Base-by-base conservation (phyloP, 2,797 vertebrate species). In the Hipposideros larvatus region DNA sequence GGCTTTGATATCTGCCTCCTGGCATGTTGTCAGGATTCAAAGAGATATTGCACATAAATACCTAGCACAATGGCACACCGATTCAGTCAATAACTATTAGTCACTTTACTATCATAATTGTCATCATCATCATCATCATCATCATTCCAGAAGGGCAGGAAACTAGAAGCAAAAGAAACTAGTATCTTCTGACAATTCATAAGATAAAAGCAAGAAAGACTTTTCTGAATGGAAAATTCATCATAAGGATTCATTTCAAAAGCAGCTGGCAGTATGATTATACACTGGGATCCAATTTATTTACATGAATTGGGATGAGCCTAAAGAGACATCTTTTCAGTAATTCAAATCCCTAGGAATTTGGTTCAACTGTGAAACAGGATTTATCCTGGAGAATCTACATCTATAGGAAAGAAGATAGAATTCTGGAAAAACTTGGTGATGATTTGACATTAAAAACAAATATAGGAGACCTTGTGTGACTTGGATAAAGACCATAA, bases 381-480 rank as follows among this genome's bases (percentile, higher is more conserved):
- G 57, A 61, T 48, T 75, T 96, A 91, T 55, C 71, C 83, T 66
- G 11, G 41, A 96, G 83, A 95, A 63, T 37, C 61, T 22, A 43
- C 48, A 89, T 59, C 61, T 80, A 84, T 73, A 95, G 34, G 37
- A 91, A 92, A 93, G 75, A 94, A 37, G 46, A 48, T 11, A 87
- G 63, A 77, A 87, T 94, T 94, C 65, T 95, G 75, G 83, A 51
- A 85, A 97, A 91, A 63, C n/a, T 73, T 63, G 75, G 31, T 85
- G 41, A 93, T 80, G 79, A 91, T 96, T 94, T 79, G 14, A 96
- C 71, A 78, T 93, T 87, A 87, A 95, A 97, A 96, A 93, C 87
- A 96, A 97, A 96, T 68, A 53, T 11, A 77, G 65, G 88, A 91
- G 95, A 90, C 95, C 86, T 90, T 74, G 94, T 80, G 66, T 93